Evolutionary conservation across 2,888 invertebrate genomes (phyloP).

Genomic region (Tipula vernalis): DNA sequence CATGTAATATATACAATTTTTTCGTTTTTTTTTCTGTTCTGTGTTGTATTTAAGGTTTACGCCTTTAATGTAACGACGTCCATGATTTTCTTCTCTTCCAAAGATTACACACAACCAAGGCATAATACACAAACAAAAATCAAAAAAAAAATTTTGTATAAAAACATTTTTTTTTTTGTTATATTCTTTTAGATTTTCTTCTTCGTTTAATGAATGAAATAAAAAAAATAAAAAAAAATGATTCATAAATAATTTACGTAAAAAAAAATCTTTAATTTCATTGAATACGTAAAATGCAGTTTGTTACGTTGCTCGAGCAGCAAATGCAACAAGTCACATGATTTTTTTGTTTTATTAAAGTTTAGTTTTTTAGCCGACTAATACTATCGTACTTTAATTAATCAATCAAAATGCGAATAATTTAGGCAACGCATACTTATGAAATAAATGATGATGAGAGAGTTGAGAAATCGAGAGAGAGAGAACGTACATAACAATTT

Average conservation of each 20-base stretch:
- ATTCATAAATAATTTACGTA: slow-evolving; percentile 4
- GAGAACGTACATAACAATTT: background rate
- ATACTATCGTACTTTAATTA: background rate
- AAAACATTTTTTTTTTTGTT: background rate
- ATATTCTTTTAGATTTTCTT: background rate
- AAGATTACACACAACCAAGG: background rate
- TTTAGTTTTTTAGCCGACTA: background rate
- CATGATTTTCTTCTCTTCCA: background rate
- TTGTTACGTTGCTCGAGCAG: background rate
- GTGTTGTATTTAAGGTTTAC: background rate
- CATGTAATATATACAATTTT: background rate
- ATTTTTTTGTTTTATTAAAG: background rate
- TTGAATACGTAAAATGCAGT: background rate
- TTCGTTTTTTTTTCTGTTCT: background rate
- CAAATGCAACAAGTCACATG: background rate
- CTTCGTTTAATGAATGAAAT: background rate
- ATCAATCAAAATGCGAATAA: background rate
- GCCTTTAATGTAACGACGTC: background rate
- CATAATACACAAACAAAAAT: background rate
- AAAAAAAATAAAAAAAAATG: background rate
- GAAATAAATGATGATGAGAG: background rate
- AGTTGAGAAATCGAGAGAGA: background rate
- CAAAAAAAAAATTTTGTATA: background rate
- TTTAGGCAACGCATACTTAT: background rate
- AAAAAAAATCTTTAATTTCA: background rate